A percentile compares a stretch with the other conserved stretches of the same genome.
phyloP scores from a whole-genome alignment of 2,113 vertebrate species.

The Petrocephalus microphthalmus region DNA sequence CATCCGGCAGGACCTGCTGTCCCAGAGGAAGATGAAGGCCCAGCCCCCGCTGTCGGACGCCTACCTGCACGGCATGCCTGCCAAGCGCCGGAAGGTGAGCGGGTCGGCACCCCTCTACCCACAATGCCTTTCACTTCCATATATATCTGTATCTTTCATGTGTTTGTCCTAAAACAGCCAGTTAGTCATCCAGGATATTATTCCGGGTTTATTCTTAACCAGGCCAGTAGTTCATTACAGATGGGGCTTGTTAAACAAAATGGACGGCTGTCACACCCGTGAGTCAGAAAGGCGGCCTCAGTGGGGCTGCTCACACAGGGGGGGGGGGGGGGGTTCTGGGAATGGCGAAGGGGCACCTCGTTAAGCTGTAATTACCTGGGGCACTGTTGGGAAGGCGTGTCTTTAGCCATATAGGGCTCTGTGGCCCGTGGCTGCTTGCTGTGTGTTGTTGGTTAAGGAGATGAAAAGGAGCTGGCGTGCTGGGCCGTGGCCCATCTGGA shows the following conservation, averaged over 20 bases:
- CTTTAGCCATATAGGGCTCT: not conserved
- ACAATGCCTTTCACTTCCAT: not conserved
- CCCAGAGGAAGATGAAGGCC: constrained; percentile 82
- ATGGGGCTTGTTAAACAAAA: not conserved
- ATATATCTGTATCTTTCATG: not conserved
- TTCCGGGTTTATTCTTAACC: not conserved
- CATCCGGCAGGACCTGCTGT: constrained; percentile 82
- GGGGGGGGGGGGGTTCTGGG: not conserved
- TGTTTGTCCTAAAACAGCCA: not conserved
- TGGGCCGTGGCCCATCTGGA: not conserved
- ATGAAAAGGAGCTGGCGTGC: not conserved
- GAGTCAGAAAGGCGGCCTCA: not conserved
- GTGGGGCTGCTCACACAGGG: not conserved
- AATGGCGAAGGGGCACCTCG: not conserved
- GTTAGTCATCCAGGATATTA: not conserved
- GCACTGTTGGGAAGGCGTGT: not conserved
- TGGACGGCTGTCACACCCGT: not conserved
- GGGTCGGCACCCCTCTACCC: not conserved
- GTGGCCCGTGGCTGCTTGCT: not conserved
- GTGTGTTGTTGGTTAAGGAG: not conserved
- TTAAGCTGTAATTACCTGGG: not conserved
- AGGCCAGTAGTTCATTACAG: not conserved
- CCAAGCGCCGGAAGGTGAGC: constrained; percentile 82
- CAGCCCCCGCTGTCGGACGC: constrained; percentile 84
- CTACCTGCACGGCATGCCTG: constrained; percentile 86